These are phyloP conservation scores for Psephotus haematonotus DNA, from an alignment of 2,113 vertebrate species.

Conservation along the genomic window DNA sequence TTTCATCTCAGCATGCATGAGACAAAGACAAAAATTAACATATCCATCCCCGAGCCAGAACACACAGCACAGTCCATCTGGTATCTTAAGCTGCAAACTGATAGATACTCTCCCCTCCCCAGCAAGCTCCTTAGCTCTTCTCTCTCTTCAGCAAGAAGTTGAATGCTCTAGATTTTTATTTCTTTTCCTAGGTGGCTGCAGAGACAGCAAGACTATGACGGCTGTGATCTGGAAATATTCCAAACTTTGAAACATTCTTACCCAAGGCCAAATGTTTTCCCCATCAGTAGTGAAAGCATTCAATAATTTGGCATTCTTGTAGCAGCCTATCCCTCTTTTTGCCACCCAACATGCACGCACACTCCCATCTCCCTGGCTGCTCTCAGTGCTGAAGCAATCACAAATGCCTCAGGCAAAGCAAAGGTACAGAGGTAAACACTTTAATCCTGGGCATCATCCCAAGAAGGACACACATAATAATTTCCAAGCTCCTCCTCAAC, in stretches of 20 bases:
- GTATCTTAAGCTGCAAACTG: not conserved
- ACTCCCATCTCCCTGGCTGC: not conserved
- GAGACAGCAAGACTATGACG: not conserved
- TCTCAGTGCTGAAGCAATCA: not conserved
- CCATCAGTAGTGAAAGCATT: not conserved
- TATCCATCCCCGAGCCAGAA: not conserved
- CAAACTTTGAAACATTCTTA: slow-evolving; percentile 1
- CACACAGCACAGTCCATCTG: not conserved
- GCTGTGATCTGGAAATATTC: not conserved
- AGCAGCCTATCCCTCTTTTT: not conserved
- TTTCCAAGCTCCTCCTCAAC: not conserved
- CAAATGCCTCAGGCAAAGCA: slow-evolving; percentile 10
- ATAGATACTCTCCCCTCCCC: not conserved
- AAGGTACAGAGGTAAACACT: slow-evolving; percentile 26
- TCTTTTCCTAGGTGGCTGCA: not conserved
- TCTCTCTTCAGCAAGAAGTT: not conserved
- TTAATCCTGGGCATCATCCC: not conserved
- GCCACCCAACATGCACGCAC: not conserved
- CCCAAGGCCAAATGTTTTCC: slow-evolving; percentile 2
- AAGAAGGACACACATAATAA: not conserved
- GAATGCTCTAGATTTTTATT: not conserved
- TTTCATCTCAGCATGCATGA: not conserved
- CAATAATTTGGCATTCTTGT: not conserved
- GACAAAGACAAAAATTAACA: slow-evolving; percentile 11
- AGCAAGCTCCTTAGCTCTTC: not conserved